phyloP scores from a whole-genome alignment of 1,140 invertebrate genomes.

The Tachypleus tridentatus region DNA sequence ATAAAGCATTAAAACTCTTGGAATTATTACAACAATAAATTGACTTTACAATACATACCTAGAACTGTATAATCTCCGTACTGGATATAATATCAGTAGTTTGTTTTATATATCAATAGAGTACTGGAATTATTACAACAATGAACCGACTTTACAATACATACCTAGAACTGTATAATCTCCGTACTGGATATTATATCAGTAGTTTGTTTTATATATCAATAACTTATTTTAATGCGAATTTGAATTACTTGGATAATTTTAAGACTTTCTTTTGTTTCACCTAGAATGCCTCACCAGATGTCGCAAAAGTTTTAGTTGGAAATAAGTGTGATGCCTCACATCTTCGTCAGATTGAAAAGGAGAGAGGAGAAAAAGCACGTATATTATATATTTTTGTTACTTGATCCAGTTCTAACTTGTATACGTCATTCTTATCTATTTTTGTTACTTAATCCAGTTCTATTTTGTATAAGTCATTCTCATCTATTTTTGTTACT shows the following conservation, averaged over 20 bases:
- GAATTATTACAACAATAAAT: background rate
- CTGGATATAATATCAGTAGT: background rate
- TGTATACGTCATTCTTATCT: no score
- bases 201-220: background rate
- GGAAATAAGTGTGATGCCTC: slow-evolving; percentile 72
- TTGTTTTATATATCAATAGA: background rate
- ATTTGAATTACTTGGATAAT: background rate
- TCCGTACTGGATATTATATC: background rate
- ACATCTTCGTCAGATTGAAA: slow-evolving; percentile 55
- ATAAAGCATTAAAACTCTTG: slow-evolving; percentile 1
- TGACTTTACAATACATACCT: background rate
- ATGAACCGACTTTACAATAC: background rate
- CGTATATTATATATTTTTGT: background rate
- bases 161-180: background rate
- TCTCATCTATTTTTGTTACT: no score
- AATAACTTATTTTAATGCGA: background rate
- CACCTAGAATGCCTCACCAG: slow-evolving; percentile 63
- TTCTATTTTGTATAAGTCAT: no score
- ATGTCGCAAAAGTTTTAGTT: slow-evolving; percentile 68
- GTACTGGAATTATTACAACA: background rate
- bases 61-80: background rate
- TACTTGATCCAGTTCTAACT: no score
- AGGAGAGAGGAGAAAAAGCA: slow-evolving; percentile 65
- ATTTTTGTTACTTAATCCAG: no score
- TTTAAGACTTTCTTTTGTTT: background rate